phyloP scores from a whole-genome alignment of 2,888 invertebrate genomes.

The Melitaea athalia region DNA sequence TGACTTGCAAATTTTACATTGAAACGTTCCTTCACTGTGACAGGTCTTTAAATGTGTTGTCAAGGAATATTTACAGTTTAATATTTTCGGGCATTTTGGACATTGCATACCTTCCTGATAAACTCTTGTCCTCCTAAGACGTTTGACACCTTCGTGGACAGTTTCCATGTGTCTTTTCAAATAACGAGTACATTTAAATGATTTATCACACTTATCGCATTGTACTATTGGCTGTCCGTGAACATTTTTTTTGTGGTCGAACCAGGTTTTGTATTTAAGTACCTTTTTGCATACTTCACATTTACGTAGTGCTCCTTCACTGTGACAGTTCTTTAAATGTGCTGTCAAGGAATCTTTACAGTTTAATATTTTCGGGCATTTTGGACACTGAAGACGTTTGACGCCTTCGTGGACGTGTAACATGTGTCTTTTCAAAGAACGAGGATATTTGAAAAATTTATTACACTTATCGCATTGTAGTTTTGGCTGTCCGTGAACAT shows the following conservation, averaged over 20 bases:
- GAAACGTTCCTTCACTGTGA: slow-evolving; percentile 41
- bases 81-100: slow-evolving; percentile 39
- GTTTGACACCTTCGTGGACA: slow-evolving; percentile 28
- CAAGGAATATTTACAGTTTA: slow-evolving; percentile 37
- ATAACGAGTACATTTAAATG: slow-evolving; percentile 40
- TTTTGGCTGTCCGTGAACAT: slow-evolving; percentile 37
- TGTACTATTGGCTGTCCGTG: slow-evolving; percentile 31
- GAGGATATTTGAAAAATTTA: slow-evolving; percentile 38
- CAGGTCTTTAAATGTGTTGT: slow-evolving; percentile 47
- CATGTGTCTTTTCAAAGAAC: slow-evolving; percentile 39
- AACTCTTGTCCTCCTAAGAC: slow-evolving; percentile 24
- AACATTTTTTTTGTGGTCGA: slow-evolving; percentile 43
- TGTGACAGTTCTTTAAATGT: slow-evolving; percentile 49
- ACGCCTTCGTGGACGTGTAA: slow-evolving; percentile 30
- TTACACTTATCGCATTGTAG: slow-evolving; percentile 36
- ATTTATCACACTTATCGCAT: slow-evolving; percentile 35
- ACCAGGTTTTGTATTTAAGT: slow-evolving; percentile 44
- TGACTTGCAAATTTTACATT: too few relatives aligned
- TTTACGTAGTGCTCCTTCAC: slow-evolving; percentile 34
- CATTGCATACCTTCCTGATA: slow-evolving; percentile 36
- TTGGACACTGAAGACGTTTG: slow-evolving; percentile 35
- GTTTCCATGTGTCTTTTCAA: slow-evolving; percentile 38
- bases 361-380: slow-evolving; percentile 41
- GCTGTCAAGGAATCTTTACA: slow-evolving; percentile 38
- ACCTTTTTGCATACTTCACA: slow-evolving; percentile 50